Conservation (phyloP, 2,888 invertebrate genomes). For the Crematogaster levior region DNA sequence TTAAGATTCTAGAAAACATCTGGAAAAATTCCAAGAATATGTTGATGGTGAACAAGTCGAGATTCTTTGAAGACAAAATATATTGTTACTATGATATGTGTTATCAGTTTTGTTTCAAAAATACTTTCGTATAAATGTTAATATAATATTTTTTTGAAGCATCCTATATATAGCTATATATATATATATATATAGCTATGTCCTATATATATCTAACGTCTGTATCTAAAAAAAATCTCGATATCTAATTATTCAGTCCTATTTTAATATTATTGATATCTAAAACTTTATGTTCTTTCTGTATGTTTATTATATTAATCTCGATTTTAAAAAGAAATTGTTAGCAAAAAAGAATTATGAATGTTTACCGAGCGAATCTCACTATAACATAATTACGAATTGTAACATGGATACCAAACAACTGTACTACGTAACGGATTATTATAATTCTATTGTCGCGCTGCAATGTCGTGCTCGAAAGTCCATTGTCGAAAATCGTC, state of each 20-base stretch:
- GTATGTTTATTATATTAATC: neutral
- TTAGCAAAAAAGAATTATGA: neutral
- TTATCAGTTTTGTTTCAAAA: too few relatives aligned
- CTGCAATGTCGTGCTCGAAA: neutral
- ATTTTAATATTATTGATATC: neutral
- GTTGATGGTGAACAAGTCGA: too few relatives aligned
- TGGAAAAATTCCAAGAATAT: too few relatives aligned
- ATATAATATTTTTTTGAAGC: too few relatives aligned
- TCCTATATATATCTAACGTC: too few relatives aligned
- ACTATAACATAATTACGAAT: neutral
- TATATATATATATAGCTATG: too few relatives aligned
- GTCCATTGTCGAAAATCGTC: slow-evolving; percentile 34
- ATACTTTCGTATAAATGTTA: too few relatives aligned
- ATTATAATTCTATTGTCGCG: slow-evolving; percentile 15
- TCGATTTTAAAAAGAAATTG: neutral
- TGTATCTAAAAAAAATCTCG: too few relatives aligned
- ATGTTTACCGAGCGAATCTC: neutral
- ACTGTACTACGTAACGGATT: slow-evolving; percentile 3
- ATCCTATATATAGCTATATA: neutral
- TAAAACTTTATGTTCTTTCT: neutral
- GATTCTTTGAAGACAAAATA: too few relatives aligned
- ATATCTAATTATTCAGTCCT: neutral
- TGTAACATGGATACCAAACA: neutral
- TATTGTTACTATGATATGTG: too few relatives aligned
- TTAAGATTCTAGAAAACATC: too few relatives aligned